These are phyloP conservation scores for Pollenia griseotomentosa DNA, from an alignment of 2,888 invertebrate genomes.

Conservation along the genomic window DNA sequence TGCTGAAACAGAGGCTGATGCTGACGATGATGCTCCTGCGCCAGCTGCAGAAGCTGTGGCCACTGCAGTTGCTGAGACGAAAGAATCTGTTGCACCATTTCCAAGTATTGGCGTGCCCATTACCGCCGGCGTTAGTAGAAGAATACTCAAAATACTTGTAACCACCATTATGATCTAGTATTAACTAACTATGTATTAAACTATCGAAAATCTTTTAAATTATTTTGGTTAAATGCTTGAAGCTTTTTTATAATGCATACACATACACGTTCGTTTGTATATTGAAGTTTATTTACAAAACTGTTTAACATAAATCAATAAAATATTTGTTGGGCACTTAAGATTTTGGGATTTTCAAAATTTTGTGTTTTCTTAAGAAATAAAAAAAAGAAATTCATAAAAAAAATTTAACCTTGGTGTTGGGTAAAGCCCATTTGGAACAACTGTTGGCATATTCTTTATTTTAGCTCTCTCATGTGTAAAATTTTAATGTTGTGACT, in stretches of 20 bases:
- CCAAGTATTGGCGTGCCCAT: slow-evolving; percentile 31
- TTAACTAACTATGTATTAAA: slow-evolving; percentile 24
- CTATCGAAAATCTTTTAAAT: slow-evolving; percentile 33
- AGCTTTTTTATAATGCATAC: slow-evolving; percentile 43
- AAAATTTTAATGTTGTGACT: no score
- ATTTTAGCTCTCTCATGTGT: no score
- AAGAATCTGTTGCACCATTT: slow-evolving; percentile 55
- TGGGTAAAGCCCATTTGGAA: no score
- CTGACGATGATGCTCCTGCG: slow-evolving; percentile 12
- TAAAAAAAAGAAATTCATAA: neutral
- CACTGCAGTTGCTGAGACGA: slow-evolving; percentile 34
- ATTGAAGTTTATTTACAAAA: slow-evolving; percentile 44
- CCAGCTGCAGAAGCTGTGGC: slow-evolving; percentile 46
- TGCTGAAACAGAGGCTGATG: slow-evolving; percentile 22
- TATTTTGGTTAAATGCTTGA: neutral
- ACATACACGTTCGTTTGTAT: neutral
- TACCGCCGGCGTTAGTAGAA: neutral
- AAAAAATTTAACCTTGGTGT: neutral
- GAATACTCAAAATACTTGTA: slow-evolving; percentile 42
- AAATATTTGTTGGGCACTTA: slow-evolving; percentile 12
- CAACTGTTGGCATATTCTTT: no score
- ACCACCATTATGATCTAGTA: slow-evolving; percentile 47
- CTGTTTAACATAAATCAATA: slow-evolving; percentile 43
- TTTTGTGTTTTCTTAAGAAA: slow-evolving; percentile 35
- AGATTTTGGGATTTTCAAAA: slow-evolving; percentile 35